Percentiles rank a stretch among this genome's conserved stretches.
These are phyloP conservation scores for Dugesia japonica DNA, from an alignment of 2,888 invertebrate genomes.

Conservation along the genomic window DNA sequence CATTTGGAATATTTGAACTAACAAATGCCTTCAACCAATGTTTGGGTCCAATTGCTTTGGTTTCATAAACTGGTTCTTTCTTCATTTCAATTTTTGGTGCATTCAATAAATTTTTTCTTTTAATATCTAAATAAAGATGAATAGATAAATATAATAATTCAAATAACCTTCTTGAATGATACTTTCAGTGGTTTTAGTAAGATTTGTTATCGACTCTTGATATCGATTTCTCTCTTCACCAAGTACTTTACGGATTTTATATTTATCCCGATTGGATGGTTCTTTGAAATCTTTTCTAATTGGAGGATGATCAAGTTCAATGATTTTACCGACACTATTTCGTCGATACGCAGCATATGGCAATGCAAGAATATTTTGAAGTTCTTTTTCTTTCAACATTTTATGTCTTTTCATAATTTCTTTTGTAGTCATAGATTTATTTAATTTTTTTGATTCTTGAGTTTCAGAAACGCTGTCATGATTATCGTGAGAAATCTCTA, in stretches of 20 bases:
- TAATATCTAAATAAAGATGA: not conserved
- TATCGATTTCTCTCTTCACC: not conserved
- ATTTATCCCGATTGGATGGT: not conserved
- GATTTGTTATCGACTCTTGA: slow-evolving; percentile 3
- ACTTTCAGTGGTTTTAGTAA: not conserved
- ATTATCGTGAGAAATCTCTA: not conserved
- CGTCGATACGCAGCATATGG: not conserved
- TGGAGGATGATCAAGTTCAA: slow-evolving; percentile 11
- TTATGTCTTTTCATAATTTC: not conserved
- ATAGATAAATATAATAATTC: not conserved
- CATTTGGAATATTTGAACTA: not conserved
- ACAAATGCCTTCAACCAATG: not conserved
- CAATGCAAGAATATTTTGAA: not conserved
- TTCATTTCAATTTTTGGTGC: not conserved
- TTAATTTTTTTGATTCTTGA: not conserved
- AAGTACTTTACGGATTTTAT: slow-evolving; percentile 2
- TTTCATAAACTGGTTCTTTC: not conserved
- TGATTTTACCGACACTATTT: not conserved
- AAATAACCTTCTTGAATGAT: not conserved
- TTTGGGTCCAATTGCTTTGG: not conserved
- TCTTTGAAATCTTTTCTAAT: not conserved
- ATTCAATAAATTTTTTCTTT: not conserved
- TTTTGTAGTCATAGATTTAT: not conserved
- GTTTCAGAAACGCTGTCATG: not conserved
- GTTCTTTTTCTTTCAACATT: not conserved